phyloP scores from a whole-genome alignment of 2,113 vertebrate genomes.

The Trogon melanurus region DNA sequence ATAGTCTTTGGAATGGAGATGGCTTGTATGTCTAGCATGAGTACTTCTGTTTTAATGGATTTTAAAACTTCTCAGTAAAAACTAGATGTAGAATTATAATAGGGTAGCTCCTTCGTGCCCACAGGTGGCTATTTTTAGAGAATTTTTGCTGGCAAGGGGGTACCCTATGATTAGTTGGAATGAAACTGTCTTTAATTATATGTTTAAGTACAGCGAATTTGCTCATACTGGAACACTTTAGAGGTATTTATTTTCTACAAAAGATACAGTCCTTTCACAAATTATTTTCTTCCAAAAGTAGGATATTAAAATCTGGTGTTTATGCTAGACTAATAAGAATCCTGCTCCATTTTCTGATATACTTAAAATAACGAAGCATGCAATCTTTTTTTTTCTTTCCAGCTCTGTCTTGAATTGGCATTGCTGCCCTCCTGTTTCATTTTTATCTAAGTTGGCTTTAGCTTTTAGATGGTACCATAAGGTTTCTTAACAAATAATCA shows the following conservation, averaged over 20 bases:
- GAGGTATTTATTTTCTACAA: constrained; percentile 1
- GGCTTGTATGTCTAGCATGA: constrained; percentile 83
- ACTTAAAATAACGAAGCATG: constrained; percentile 81
- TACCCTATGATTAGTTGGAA: constrained; percentile 29
- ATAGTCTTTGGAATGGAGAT: constrained; percentile 77
- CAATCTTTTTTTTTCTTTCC: constrained; percentile 70
- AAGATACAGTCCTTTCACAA: constrained; percentile 9
- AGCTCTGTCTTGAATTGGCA: constrained; percentile 83
- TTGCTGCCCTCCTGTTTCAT: constrained; percentile 75
- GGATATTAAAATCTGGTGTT: constrained; percentile 57
- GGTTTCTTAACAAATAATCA: constrained; percentile 72
- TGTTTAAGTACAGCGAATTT: constrained; percentile 11
- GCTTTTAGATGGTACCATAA: constrained; percentile 78
- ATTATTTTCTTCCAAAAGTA: constrained; percentile 29
- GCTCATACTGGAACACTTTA: neutral
- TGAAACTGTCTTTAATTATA: constrained; percentile 13
- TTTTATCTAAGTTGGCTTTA: constrained; percentile 79
- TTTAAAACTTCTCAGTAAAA: constrained; percentile 33
- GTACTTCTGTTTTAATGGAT: constrained; percentile 40
- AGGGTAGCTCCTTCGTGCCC: constrained; percentile 28
- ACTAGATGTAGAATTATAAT: neutral
- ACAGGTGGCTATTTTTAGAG: neutral
- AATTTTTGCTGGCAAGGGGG: constrained; percentile 9
- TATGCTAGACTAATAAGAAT: constrained; percentile 83
- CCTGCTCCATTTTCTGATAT: constrained; percentile 80